Conservation (phyloP, 2,113 vertebrate genomes). For the Rhinoderma darwinii region DNA sequence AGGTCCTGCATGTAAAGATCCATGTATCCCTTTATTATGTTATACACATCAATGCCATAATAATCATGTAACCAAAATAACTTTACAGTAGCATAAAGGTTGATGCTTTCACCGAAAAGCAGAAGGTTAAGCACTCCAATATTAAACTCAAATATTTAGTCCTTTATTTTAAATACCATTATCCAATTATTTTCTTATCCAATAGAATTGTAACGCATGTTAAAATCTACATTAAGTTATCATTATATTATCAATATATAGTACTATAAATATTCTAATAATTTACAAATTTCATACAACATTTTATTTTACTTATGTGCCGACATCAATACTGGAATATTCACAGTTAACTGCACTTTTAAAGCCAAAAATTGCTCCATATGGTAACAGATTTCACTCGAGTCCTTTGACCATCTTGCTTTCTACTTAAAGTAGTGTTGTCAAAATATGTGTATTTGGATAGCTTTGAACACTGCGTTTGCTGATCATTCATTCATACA, state of each 20-base stretch:
- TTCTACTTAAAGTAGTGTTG: conserved; percentile 51
- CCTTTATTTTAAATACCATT: not conserved
- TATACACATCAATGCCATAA: not conserved
- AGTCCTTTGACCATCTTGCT: conserved; percentile 49
- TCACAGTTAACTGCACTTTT: not conserved
- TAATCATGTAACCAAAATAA: not conserved
- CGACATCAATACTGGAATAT: not conserved
- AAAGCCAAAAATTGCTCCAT: not conserved
- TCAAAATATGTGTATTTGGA: conserved; percentile 55
- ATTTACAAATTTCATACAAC: not conserved
- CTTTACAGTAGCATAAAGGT: not conserved
- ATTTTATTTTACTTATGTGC: not conserved
- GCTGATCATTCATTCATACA: not conserved
- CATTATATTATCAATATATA: not conserved
- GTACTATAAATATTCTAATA: not conserved
- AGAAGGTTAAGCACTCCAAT: not conserved
- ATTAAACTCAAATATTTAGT: not conserved
- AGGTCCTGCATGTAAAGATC: too few species aligned
- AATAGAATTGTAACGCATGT: too few species aligned
- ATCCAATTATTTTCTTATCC: too few species aligned
- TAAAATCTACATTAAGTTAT: too few species aligned
- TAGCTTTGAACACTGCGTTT: conserved; percentile 38
- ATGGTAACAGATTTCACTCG: conserved; percentile 46
- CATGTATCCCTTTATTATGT: too few species aligned
- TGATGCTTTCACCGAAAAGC: not conserved